phyloP scores from a whole-genome alignment of 2,113 vertebrate genomes.

The Oryzias javanicus region DNA sequence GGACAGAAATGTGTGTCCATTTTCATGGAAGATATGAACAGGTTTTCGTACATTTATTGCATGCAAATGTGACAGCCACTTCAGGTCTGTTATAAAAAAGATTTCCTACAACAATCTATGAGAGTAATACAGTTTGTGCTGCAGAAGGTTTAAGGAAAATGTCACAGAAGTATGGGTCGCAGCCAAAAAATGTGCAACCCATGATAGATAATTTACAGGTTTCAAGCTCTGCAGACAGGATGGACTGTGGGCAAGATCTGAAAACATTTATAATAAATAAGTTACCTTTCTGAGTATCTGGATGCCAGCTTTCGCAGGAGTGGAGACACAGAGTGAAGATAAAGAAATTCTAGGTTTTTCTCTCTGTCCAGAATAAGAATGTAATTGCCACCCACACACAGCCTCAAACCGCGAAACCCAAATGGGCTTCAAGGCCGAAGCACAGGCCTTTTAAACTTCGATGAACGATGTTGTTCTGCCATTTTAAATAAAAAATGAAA shows the following conservation, averaged over 20 bases:
- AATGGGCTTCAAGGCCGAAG: conserved; percentile 32
- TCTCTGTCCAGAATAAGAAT: conserved; percentile 28
- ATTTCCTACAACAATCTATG: conserved; percentile 2
- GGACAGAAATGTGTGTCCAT: conserved; percentile 9
- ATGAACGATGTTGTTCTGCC: neutral
- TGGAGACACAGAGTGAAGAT: conserved; percentile 34
- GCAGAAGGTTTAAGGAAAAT: conserved; percentile 7
- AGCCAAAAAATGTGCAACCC: neutral
- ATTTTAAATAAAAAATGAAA: neutral
- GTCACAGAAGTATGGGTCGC: neutral
- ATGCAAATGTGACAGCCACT: conserved; percentile 14
- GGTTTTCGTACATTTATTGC: conserved; percentile 8
- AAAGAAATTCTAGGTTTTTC: conserved; percentile 44
- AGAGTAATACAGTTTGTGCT: conserved; percentile 11
- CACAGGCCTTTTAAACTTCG: conserved; percentile 9
- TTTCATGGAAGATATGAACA: conserved; percentile 14
- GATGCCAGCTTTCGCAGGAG: conserved; percentile 35
- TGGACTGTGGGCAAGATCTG: neutral
- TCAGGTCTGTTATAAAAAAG: conserved; percentile 4
- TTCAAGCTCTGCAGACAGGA: conserved; percentile 10
- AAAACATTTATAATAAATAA: conserved; percentile 33
- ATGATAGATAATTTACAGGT: neutral
- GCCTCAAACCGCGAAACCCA: conserved; percentile 15
- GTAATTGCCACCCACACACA: conserved; percentile 39
- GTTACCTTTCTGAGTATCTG: conserved; percentile 33